Percentiles rank a stretch among this genome's conserved stretches.
Conservation (phyloP, 2,797 vertebrate genomes). For the Coregonus suidteri region DNA sequence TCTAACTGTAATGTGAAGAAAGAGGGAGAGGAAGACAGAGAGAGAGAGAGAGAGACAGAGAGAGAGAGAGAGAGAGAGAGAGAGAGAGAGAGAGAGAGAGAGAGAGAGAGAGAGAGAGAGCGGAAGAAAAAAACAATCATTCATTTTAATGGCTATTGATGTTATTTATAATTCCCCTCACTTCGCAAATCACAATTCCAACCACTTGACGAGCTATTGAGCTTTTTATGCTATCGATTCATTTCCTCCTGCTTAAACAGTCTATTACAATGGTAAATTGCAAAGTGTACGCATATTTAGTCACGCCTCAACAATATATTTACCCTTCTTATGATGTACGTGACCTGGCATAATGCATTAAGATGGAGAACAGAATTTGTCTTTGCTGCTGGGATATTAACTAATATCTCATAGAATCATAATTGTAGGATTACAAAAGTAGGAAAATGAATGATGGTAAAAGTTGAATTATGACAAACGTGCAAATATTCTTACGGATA, state of each 20-base stretch:
- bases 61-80: background rate
- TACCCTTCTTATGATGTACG: slow-evolving; percentile 18
- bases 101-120: background rate
- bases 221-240: slow-evolving; percentile 59
- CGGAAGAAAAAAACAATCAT: slow-evolving; percentile 37
- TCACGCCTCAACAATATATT: slow-evolving; percentile 46
- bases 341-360: slow-evolving; percentile 12
- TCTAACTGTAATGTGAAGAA: slow-evolving; percentile 31
- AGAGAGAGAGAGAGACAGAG: background rate
- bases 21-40: background rate
- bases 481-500: slow-evolving; percentile 4
- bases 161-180: slow-evolving; percentile 52
- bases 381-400: background rate
- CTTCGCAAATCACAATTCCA: slow-evolving; percentile 59
- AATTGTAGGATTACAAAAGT: background rate
- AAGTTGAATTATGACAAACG: background rate
- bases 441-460: background rate
- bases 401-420: slow-evolving; percentile 9
- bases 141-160: slow-evolving; percentile 66
- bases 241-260: slow-evolving; percentile 49
- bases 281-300: slow-evolving; percentile 47
- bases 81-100: background rate
- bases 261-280: slow-evolving; percentile 61
- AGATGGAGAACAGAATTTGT: slow-evolving; percentile 6
- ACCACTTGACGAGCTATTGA: slow-evolving; percentile 41